These are phyloP conservation scores for Magallana nippona DNA, from an alignment of 2,888 invertebrate genomes.

Conservation along the genomic window DNA sequence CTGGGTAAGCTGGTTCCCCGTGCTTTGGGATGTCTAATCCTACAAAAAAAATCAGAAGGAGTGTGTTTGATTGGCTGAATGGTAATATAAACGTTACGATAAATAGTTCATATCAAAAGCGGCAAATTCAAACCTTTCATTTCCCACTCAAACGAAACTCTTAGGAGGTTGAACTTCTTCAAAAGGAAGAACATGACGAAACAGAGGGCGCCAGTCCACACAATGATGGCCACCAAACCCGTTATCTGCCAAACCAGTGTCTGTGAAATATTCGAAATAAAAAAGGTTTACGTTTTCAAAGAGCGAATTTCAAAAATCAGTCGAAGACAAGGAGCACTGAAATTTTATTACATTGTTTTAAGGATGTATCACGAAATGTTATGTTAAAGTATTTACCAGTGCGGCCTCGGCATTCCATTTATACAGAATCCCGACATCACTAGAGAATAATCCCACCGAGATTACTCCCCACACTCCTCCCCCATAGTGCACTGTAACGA, in stretches of 20 bases:
- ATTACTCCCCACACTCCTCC: conserved; percentile 82
- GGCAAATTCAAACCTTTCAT: conserved; percentile 71
- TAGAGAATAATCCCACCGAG: conserved; percentile 78
- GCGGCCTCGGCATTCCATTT: conserved; percentile 62
- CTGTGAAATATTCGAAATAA: conserved; percentile 53
- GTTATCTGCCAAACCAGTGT: conserved; percentile 79
- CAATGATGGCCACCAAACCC: conserved; percentile 80
- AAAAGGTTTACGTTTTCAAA: too few relatives aligned
- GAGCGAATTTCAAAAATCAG: too few relatives aligned
- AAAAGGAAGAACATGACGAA: conserved; percentile 80
- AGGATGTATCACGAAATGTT: too few relatives aligned
- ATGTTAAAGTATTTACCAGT: conserved; percentile 60
- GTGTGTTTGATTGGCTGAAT: too few relatives aligned
- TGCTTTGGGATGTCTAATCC: conserved; percentile 81
- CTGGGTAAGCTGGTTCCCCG: conserved; percentile 81
- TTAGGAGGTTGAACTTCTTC: conserved; percentile 72
- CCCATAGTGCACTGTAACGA: conserved; percentile 80
- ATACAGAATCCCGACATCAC: conserved; percentile 66
- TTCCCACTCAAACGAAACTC: conserved; percentile 78
- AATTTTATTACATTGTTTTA: too few relatives aligned
- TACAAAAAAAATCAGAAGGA: conserved; percentile 52
- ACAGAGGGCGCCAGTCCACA: conserved; percentile 80
- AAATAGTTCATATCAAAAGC: too few relatives aligned
- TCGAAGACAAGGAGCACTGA: too few relatives aligned
- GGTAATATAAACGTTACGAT: too few relatives aligned